A percentile compares a stretch with the other conserved stretches of the same genome.
Conservation (phyloP, 2,888 invertebrate genomes). For the Tiliacea citrago region DNA sequence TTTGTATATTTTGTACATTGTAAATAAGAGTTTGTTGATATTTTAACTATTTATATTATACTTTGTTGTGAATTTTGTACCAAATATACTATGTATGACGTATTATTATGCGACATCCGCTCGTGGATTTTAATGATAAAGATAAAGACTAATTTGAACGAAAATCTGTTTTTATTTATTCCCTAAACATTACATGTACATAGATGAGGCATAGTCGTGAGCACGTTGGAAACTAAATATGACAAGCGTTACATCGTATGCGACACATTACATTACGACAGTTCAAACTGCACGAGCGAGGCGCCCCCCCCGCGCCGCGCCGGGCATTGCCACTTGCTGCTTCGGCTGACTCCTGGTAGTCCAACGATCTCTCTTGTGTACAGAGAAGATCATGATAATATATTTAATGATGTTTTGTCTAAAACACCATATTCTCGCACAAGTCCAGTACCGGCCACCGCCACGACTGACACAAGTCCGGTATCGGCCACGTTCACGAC, state of each 20-base stretch:
- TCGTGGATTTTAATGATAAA: constrained; percentile 62
- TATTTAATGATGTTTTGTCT: constrained; percentile 13
- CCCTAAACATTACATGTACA: constrained; percentile 39
- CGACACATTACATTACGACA: constrained; percentile 28
- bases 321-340: not conserved
- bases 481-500: no score
- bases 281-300: constrained; percentile 19
- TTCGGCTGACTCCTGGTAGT: not conserved
- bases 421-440: not conserved
- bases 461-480: no score
- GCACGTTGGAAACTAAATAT: constrained; percentile 37
- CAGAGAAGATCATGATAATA: not conserved
- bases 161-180: constrained; percentile 58
- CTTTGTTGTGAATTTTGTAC: constrained; percentile 89
- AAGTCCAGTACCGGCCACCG: not conserved
- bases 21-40: constrained; percentile 89
- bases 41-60: constrained; percentile 89
- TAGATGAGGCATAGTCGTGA: constrained; percentile 13
- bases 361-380: not conserved
- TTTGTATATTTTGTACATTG: constrained; percentile 89
- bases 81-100: constrained; percentile 84
- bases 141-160: constrained; percentile 69
- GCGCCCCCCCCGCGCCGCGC: not conserved
- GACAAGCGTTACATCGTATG: constrained; percentile 51
- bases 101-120: constrained; percentile 69